Conservation (phyloP, 2,113 vertebrate species). For the Pteronura brasiliensis region DNA sequence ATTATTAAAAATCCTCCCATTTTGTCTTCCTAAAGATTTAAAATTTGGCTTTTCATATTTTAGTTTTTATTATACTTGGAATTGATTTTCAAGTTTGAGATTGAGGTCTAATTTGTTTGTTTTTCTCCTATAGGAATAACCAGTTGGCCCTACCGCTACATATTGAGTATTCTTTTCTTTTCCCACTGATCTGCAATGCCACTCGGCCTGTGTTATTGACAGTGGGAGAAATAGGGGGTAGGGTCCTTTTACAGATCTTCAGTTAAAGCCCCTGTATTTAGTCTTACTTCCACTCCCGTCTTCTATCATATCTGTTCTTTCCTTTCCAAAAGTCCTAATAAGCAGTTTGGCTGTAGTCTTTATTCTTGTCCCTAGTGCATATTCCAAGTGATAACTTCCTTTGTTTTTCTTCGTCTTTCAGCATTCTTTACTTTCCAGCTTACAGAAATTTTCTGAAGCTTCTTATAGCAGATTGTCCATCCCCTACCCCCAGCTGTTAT, state of each 20-base stretch:
- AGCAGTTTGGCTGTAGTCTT: neutral
- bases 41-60: neutral
- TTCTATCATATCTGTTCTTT: neutral
- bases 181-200: neutral
- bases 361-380: neutral
- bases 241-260: neutral
- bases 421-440: neutral
- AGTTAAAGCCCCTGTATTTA: neutral
- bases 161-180: neutral
- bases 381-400: neutral
- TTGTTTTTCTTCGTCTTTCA: neutral
- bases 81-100: neutral
- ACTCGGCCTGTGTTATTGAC: neutral
- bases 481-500: too few relatives aligned
- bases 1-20: conserved; percentile 19
- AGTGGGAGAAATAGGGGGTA: neutral
- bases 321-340: neutral
- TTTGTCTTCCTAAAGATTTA: conserved; percentile 12
- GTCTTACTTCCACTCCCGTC: neutral
- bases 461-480: neutral
- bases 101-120: neutral
- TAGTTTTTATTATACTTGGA: neutral
- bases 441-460: neutral
- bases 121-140: neutral
- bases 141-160: neutral